Evolutionary conservation across 2,797 vertebrate genomes (phyloP).

Genomic region (Adrianichthys oophorus): DNA sequence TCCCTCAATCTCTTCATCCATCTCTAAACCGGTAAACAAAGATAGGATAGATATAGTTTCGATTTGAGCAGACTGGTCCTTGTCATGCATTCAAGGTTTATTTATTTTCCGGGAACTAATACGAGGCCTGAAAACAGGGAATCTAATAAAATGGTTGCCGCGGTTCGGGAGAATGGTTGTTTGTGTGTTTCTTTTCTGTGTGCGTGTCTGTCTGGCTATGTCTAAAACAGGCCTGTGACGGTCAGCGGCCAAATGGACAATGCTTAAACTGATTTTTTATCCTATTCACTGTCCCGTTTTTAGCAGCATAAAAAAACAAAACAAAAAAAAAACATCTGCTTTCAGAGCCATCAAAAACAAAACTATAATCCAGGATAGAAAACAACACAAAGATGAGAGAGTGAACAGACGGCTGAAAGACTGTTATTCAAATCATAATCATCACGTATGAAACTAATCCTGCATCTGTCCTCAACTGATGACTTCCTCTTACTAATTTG

Average conservation of each 20-base stretch:
- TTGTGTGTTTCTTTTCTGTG: conserved; percentile 37
- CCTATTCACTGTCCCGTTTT: conserved; percentile 69
- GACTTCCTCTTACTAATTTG: too few relatives aligned
- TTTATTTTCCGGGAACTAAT: conserved; percentile 72
- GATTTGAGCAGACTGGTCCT: conserved; percentile 61
- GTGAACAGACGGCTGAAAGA: conserved; percentile 26
- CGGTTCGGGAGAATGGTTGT: conserved; percentile 60
- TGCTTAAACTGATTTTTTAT: conserved; percentile 72
- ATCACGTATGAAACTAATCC: too few relatives aligned
- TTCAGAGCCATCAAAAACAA: conserved; percentile 59
- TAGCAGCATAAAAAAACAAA: conserved; percentile 41
- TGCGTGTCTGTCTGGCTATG: conserved; percentile 41
- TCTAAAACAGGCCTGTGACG: conserved; percentile 69
- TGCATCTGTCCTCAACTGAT: too few relatives aligned
- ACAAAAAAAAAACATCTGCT: conserved; percentile 56
- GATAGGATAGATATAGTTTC: conserved; percentile 64
- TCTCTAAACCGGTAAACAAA: conserved; percentile 69
- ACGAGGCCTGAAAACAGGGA: conserved; percentile 59
- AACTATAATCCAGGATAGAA: conserved; percentile 52
- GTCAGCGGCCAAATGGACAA: conserved; percentile 72
- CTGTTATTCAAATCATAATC: neutral
- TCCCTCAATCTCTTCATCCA: conserved; percentile 61
- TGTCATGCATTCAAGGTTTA: conserved; percentile 65
- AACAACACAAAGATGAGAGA: conserved; percentile 50
- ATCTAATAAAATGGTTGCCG: conserved; percentile 74